Percentiles rank a stretch among this genome's conserved stretches.
Evolutionary conservation across 2,113 vertebrate species (phyloP).

Genomic region (Chunga burmeisteri): DNA sequence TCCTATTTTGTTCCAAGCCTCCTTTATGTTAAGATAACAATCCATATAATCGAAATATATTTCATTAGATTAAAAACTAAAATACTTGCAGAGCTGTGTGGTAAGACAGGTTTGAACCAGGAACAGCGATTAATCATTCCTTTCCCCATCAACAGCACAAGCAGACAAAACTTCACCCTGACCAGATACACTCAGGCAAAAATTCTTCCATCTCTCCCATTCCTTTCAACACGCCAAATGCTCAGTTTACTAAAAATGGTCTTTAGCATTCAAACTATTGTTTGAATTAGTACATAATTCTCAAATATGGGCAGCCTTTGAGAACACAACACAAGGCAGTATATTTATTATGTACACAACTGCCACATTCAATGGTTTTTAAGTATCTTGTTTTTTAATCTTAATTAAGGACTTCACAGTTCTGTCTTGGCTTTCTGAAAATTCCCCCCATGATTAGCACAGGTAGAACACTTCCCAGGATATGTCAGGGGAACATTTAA

Average conservation of each 20-base stretch:
- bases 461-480: not conserved
- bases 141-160: not conserved
- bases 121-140: not conserved
- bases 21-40: not conserved
- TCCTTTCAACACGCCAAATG: not conserved
- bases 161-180: not conserved
- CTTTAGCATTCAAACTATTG: not conserved
- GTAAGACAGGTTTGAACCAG: not conserved
- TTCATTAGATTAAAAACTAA: not conserved
- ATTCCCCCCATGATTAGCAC: not conserved
- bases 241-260: not conserved
- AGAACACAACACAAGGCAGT: not conserved
- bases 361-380: not conserved
- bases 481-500: not conserved
- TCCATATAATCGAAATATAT: not conserved
- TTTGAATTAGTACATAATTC: not conserved
- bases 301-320: not conserved
- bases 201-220: not conserved
- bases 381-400: not conserved
- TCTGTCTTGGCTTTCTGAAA: not conserved
- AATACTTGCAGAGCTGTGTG: not conserved
- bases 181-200: not conserved
- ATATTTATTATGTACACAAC: not conserved
- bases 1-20: not conserved
- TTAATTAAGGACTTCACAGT: not conserved